Evolutionary conservation across 1,140 invertebrate genomes (phyloP), one percentile per base, ranked within the genome.

Genomic region (Scaptodrosophila lebanonensis): DNA sequence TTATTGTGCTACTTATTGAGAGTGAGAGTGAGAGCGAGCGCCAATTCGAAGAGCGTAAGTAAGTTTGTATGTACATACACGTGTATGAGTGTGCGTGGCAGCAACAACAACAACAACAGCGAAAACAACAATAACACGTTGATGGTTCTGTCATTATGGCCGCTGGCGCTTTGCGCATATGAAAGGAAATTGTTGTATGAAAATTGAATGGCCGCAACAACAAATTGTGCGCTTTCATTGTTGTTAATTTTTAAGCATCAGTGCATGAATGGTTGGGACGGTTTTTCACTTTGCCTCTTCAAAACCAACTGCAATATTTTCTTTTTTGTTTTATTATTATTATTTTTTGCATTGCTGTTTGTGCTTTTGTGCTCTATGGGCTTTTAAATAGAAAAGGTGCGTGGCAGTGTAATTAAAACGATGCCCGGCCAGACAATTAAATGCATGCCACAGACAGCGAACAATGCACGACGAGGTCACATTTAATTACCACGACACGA

Each of bases 361-460:
- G 16, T 12, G n/a, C 16, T 22, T 18, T 11, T 27, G 33, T 52
- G 22, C 22, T 32, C 39, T 61, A 25, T 25, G 18, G 57, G 35
- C 60, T 45, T 16, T 11, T 8, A 35, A 40, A 63, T 51, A 66
- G 71, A 79, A 77, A 71, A 77, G 75, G 68, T 73, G 68, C 59
- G 73, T n/a, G n/a, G n/a, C n/a, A n/a, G n/a, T n/a, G n/a, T 79
- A 77, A 79, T 79, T 79, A 79, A 79, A 79, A 79, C 49, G 73
- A 61, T 73, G 68, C 68, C 30, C 36, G 59, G 62, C 30, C 68
- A 58, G 68, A 79, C 68, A 77, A 77, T 77, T 77, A 77, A 77
- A 73, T 59, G 73, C 75, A 77, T 73, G 69, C 73, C 73, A 44
- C 47, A 58, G 25, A 32, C 57, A 63, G 30, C 12, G 13, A 38